Conservation (phyloP, 1,140 invertebrate species). For the Caenorhabditis remanei region DNA sequence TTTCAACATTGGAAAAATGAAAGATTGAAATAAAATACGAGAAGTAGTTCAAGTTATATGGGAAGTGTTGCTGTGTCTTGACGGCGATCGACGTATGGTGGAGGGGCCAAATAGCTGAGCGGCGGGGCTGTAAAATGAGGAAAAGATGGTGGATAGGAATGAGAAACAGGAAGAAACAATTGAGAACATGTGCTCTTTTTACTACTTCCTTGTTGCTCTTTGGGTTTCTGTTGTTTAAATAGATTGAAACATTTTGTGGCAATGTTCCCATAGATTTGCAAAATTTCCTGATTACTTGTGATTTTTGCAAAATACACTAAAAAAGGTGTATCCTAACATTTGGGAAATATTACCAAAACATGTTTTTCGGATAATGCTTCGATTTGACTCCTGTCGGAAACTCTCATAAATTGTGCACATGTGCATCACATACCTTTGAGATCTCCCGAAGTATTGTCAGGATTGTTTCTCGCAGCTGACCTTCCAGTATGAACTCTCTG, state of each 20-base stretch:
- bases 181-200: not conserved
- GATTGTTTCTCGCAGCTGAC: not conserved
- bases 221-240: not conserved
- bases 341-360: not conserved
- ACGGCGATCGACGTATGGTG: slow-evolving; percentile 44
- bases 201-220: not conserved
- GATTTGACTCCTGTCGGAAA: too few relatives aligned
- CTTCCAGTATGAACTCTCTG: not conserved
- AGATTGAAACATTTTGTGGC: not conserved
- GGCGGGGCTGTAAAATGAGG: slow-evolving; percentile 51
- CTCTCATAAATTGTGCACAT: too few relatives aligned
- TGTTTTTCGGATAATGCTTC: not conserved
- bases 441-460: not conserved
- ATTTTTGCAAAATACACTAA: not conserved
- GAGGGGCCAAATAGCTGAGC: slow-evolving; percentile 47
- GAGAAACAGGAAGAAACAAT: slow-evolving; percentile 6
- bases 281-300: not conserved
- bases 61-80: slow-evolving; percentile 26
- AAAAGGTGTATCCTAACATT: not conserved
- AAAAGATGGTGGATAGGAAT: slow-evolving; percentile 1
- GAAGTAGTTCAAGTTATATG: not conserved
- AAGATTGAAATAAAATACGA: not conserved
- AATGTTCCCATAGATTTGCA: not conserved
- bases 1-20: slow-evolving; percentile 49
- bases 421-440: not conserved